Evolutionary conservation across 1,140 invertebrate genomes (phyloP).

Genomic region (Cheumatopsyche charites): DNA sequence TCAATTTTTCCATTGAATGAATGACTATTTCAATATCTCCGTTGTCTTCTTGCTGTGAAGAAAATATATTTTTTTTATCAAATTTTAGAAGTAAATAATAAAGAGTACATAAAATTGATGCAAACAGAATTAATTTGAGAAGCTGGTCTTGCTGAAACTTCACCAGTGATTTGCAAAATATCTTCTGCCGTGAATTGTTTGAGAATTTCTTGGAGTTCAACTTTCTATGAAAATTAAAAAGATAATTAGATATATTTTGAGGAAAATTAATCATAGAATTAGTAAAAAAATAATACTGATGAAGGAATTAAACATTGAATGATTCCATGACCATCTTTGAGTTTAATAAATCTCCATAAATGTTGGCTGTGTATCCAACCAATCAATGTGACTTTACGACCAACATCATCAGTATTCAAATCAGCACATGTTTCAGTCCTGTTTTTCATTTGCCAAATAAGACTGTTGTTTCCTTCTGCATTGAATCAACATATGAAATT

Average conservation of each 20-base stretch:
- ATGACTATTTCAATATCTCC: constrained; percentile 43
- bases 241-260: constrained; percentile 47
- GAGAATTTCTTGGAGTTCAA: constrained; percentile 30
- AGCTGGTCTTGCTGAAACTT: constrained; percentile 52
- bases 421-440: constrained; percentile 78
- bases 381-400: constrained; percentile 69
- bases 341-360: constrained; percentile 69
- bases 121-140: constrained; percentile 40
- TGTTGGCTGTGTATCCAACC: constrained; percentile 76
- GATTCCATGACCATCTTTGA: constrained; percentile 78
- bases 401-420: constrained; percentile 65
- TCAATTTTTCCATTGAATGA: constrained; percentile 29
- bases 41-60: constrained; percentile 35
- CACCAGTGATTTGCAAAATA: constrained; percentile 53
- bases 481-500: neutral
- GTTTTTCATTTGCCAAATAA: constrained; percentile 59
- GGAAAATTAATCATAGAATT: constrained; percentile 16
- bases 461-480: constrained; percentile 52
- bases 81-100: constrained; percentile 5
- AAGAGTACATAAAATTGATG: neutral
- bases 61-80: too few species aligned
- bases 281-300: constrained; percentile 52
- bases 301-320: constrained; percentile 72
- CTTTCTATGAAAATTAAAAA: constrained; percentile 33
- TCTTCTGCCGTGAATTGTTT: constrained; percentile 46